phyloP scores from a whole-genome alignment of 2,888 invertebrate species.

The Cataglyphis altisquamis region DNA sequence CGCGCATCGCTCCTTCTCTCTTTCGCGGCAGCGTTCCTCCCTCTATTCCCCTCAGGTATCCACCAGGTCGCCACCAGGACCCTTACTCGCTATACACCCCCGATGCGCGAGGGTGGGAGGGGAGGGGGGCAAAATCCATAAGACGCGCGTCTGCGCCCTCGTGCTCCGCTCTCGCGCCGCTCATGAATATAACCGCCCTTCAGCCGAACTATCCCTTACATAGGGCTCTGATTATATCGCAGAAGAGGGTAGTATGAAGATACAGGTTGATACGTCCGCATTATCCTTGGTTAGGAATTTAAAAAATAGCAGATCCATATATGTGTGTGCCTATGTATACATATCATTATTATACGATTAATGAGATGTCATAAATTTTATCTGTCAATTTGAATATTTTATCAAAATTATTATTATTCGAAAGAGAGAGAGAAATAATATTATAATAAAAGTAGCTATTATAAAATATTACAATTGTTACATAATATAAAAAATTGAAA shows the following conservation, averaged over 20 bases:
- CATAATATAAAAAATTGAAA: not conserved
- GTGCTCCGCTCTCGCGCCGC: not conserved
- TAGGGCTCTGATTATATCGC: not conserved
- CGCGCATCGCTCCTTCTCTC: constrained; percentile 63
- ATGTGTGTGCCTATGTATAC: not conserved
- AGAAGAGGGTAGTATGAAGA: not conserved
- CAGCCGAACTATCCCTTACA: not conserved
- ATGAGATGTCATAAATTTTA: not conserved
- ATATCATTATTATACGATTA: not conserved
- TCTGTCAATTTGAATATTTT: not conserved
- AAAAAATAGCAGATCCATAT: not conserved
- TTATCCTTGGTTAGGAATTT: not conserved
- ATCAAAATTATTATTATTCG: not conserved
- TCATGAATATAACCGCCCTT: constrained; percentile 33
- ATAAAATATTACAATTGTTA: not conserved
- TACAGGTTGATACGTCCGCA: not conserved
- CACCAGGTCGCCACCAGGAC: constrained; percentile 10
- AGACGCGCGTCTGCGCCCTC: constrained; percentile 84
- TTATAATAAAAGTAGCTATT: not conserved
- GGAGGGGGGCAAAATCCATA: constrained; percentile 84
- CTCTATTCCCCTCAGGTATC: not conserved
- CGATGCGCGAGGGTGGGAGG: constrained; percentile 8
- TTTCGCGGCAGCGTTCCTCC: constrained; percentile 46
- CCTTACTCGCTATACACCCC: constrained; percentile 36
- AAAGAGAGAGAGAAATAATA: not conserved